A percentile compares a stretch with the other conserved stretches of the same genome.
These are phyloP conservation scores for Trichomycterus rosablanca DNA, from an alignment of 2,113 vertebrate genomes.

Conservation along the genomic window DNA sequence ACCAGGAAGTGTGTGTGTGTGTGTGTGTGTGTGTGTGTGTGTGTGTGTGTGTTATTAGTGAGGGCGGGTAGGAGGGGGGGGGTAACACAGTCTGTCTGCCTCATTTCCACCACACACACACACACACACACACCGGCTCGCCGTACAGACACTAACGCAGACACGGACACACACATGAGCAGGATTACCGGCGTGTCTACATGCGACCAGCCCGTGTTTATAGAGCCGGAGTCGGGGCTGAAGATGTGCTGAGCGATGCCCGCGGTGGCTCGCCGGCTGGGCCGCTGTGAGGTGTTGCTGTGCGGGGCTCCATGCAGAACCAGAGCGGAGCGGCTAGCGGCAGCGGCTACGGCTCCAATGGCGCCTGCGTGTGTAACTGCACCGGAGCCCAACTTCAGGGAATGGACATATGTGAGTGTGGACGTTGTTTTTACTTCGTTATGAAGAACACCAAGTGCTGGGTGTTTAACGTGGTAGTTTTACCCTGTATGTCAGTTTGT, in stretches of 20 bases:
- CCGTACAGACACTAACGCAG: too few species aligned
- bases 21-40: background rate
- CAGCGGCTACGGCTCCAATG: constrained; percentile 58
- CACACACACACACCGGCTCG: constrained; percentile 15
- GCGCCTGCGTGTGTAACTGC: constrained; percentile 59
- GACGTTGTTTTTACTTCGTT: background rate
- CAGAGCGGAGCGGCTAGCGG: constrained; percentile 42
- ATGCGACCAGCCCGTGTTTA: background rate
- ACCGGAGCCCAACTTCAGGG: constrained; percentile 51
- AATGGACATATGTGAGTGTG: constrained; percentile 54
- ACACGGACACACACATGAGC: background rate
- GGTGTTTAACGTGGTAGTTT: background rate
- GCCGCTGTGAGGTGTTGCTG: constrained; percentile 55
- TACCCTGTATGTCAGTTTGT: background rate
- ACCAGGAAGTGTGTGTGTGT: constrained; percentile 14
- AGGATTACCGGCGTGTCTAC: background rate
- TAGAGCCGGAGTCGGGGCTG: background rate
- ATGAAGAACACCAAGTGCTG: background rate
- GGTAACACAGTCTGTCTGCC: constrained; percentile 25
- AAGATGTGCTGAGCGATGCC: constrained; percentile 31
- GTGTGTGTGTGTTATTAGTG: background rate
- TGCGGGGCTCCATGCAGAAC: constrained; percentile 52
- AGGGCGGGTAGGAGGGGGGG: constrained; percentile 27
- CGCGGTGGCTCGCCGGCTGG: constrained; percentile 27
- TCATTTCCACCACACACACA: constrained; percentile 19